Conservation (phyloP, 2,888 invertebrate genomes). For the Scaptodrosophila latifasciaeformis region DNA sequence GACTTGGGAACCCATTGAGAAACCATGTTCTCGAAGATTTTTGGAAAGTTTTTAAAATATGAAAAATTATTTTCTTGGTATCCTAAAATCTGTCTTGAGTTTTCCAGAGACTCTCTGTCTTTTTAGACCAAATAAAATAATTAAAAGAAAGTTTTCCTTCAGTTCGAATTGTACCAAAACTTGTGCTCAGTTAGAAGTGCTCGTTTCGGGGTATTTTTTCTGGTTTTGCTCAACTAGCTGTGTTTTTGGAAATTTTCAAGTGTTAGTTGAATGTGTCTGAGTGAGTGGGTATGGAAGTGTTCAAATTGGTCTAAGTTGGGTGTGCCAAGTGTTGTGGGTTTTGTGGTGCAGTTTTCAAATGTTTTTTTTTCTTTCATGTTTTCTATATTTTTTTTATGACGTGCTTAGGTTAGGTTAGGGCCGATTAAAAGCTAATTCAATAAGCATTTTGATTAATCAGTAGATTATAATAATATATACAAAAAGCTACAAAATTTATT, state of each 20-base stretch:
- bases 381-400: no score
- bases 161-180: no score
- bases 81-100: background rate
- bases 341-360: conserved; percentile 23
- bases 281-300: conserved; percentile 12
- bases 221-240: conserved; percentile 1
- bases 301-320: background rate
- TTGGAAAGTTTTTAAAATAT: no score
- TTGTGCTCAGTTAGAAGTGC: conserved; percentile 2
- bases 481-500: background rate
- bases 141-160: no score
- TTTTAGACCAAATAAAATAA: no score
- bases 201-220: no score
- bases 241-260: background rate
- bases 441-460: conserved; percentile 26
- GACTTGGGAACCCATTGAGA: no score
- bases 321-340: no score
- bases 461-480: conserved; percentile 7
- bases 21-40: no score
- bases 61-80: no score
- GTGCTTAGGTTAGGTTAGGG: no score
- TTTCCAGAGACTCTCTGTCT: background rate
- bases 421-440: conserved; percentile 40
- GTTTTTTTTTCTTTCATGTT: background rate
- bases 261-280: conserved; percentile 6